Percentiles rank a stretch among this genome's conserved stretches.
These are phyloP conservation scores for Lacanobia oleracea DNA, from an alignment of 2,888 invertebrate genomes.

Conservation along the genomic window DNA sequence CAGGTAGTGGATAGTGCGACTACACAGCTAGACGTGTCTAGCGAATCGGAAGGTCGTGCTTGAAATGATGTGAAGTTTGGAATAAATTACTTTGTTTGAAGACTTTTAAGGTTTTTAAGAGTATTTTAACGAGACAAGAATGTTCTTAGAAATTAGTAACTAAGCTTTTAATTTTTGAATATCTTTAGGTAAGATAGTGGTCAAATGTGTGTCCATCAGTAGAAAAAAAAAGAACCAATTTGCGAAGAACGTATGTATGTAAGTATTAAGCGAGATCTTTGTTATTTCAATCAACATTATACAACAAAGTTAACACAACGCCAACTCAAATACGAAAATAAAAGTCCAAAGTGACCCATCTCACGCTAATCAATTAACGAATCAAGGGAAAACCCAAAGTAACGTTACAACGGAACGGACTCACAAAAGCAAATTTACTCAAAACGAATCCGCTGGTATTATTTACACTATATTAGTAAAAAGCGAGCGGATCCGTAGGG, in stretches of 20 bases:
- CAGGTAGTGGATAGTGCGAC: constrained; percentile 32
- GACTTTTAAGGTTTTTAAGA: background rate
- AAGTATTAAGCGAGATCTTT: background rate
- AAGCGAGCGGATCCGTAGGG: constrained; percentile 60
- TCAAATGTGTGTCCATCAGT: no score
- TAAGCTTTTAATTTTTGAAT: background rate
- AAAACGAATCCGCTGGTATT: constrained; percentile 65
- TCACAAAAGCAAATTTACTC: constrained; percentile 64
- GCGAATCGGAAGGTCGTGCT: constrained; percentile 25
- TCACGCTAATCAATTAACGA: constrained; percentile 51
- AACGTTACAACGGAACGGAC: constrained; percentile 43
- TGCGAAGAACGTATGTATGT: background rate
- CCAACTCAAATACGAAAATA: constrained; percentile 24
- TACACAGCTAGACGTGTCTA: constrained; percentile 22
- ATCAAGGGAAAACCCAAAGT: constrained; percentile 40
- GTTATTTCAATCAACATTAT: background rate
- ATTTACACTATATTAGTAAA: constrained; percentile 71
- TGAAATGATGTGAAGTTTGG: constrained; percentile 20
- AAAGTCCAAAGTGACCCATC: constrained; percentile 27
- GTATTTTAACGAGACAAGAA: background rate
- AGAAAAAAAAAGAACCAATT: no score
- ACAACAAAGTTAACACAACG: background rate
- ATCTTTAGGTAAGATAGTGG: no score
- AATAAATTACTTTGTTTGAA: constrained; percentile 12
- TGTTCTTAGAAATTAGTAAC: background rate